Evolutionary conservation across 2,797 vertebrate genomes (phyloP), one percentile per base, ranked within the genome.

Genomic region (Gadopsis bispinosus): DNA sequence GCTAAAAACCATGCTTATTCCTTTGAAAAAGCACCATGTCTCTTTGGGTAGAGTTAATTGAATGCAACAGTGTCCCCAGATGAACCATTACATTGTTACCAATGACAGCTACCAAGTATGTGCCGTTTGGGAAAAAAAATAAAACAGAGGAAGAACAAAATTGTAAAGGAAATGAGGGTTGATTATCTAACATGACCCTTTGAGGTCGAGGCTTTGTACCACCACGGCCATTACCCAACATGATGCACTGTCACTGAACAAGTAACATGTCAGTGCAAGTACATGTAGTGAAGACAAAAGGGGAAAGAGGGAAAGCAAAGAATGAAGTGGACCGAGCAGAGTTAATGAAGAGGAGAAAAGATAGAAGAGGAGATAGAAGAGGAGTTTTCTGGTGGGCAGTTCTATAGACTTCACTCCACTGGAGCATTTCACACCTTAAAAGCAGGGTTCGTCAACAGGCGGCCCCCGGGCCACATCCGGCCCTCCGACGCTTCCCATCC

Each of bases 401-500:
- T 82, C 66, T 76, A 74, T 70, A 86, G 71, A 87, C 80, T 86
- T 90, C 71, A 55, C 65, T 88, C 76, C 81, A 84, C 74, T 79
- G 59, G 69, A 88, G 87, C 79, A 82, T 86, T 85, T 87, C 74
- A 76, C 74, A 79, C 81, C 76, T 73, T 76, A 77, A 72, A 26
- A 26, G 26, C 26, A 26, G 26, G 26, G 26, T 26, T 26, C 26
- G 26, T 26, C 26, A 26, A 26, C 26, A 26, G 26, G 26, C 26
- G 26, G 26, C 26, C 26, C 26, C 26, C 26, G 26, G 26, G 26
- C 26, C 26, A 26, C 26, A 26, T 26, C 26, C 26, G 26, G 26
- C 26, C 26, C 26, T 26, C 26, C 26, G 26, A 26, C 26, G 26
- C 26, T 26, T 26, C 26, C 26, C 26, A 26, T 26, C 26, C 26